phyloP scores from a whole-genome alignment of 2,797 vertebrate genomes.

The Eupleurogrammus muticus region DNA sequence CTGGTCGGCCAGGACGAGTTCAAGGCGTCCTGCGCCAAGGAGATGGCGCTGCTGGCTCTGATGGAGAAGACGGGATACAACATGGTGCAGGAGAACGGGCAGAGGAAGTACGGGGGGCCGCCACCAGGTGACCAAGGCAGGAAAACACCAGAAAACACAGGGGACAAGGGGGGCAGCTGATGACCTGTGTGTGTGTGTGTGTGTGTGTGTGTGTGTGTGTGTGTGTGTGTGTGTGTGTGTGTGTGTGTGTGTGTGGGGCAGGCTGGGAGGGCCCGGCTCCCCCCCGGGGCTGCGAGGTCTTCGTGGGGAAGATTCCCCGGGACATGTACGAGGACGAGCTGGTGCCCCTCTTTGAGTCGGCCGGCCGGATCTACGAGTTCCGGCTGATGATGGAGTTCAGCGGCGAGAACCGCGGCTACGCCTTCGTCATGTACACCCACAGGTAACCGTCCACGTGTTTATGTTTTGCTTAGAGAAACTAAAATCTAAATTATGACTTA shows the following conservation, averaged over 20 bases:
- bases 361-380: constrained; percentile 94
- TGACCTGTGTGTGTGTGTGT: background rate
- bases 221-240: constrained; percentile 13
- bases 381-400: constrained; percentile 99
- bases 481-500: no score
- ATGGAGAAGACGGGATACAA: constrained; percentile 94
- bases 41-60: constrained; percentile 88
- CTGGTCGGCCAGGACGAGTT: constrained; percentile 4
- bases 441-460: no score
- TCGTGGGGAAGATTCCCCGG: constrained; percentile 96
- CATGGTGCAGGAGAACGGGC: constrained; percentile 96
- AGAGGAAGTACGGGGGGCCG: constrained; percentile 95
- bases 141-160: no score
- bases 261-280: constrained; percentile 94
- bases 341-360: constrained; percentile 92
- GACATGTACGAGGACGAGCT: constrained; percentile 96
- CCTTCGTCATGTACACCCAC: constrained; percentile 94
- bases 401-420: constrained; percentile 97
- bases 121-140: constrained; percentile 87
- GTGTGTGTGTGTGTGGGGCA: constrained; percentile 63
- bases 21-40: constrained; percentile 72
- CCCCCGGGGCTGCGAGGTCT: constrained; percentile 95
- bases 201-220: constrained; percentile 30
- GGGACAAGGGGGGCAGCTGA: no score
- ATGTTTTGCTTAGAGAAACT: no score